A percentile compares a stretch with the other conserved stretches of the same genome.
Conservation (phyloP, 92 coral and sea anemone species). For the Zoanthus gigantus region DNA sequence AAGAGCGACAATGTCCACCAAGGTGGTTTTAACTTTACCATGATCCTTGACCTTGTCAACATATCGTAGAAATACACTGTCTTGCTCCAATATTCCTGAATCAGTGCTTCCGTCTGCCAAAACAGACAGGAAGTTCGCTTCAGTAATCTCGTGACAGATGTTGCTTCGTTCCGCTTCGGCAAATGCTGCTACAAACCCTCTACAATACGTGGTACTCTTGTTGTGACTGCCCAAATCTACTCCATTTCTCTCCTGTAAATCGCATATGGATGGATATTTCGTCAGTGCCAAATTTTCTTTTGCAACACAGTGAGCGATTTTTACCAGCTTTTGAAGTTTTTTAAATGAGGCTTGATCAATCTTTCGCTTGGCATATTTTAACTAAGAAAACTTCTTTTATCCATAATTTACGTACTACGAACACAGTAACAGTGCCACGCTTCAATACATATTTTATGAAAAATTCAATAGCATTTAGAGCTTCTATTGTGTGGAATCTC, state of each 20-base stretch:
- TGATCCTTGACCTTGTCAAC: background rate
- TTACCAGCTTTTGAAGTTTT: constrained; percentile 43
- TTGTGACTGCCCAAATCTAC: constrained; percentile 23
- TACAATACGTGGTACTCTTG: background rate
- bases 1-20: constrained; percentile 48
- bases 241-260: constrained; percentile 58
- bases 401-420: too few species aligned
- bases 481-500: too few species aligned
- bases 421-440: too few species aligned
- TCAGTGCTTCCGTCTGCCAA: constrained; percentile 49
- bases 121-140: constrained; percentile 40
- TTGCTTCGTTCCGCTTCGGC: constrained; percentile 27
- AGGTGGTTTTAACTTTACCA: constrained; percentile 42
- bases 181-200: constrained; percentile 30
- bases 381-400: too few species aligned
- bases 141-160: constrained; percentile 27
- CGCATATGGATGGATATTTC: constrained; percentile 38
- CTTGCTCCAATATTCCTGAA: constrained; percentile 49
- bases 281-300: constrained; percentile 23
- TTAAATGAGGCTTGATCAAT: constrained; percentile 18
- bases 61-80: constrained; percentile 42
- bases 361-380: background rate
- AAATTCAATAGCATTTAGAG: too few species aligned
- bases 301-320: constrained; percentile 41
- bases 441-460: too few species aligned